These are phyloP conservation scores for Protomyctophum bolini DNA, from an alignment of 2,113 vertebrate species.

Conservation along the genomic window DNA sequence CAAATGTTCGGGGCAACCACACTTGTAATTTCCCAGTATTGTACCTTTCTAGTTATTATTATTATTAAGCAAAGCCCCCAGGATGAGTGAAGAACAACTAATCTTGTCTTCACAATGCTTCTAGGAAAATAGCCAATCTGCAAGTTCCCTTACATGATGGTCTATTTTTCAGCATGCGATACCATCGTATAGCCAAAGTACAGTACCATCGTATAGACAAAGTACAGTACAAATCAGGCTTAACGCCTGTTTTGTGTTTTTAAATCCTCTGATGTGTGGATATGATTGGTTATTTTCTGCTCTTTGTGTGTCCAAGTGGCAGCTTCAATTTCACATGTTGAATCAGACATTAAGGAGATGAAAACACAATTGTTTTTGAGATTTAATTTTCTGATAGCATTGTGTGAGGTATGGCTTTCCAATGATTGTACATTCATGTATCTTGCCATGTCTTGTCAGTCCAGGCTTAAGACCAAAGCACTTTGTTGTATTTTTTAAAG, in stretches of 20 bases:
- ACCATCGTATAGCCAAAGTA: too few species aligned
- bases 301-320: conserved; percentile 50
- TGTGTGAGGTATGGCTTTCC: conserved; percentile 62
- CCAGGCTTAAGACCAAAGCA: conserved; percentile 26
- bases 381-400: conserved; percentile 84
- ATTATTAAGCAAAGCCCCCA: conserved; percentile 50
- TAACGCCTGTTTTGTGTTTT: conserved; percentile 16
- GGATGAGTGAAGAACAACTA: conserved; percentile 56
- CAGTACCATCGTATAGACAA: too few species aligned
- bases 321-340: conserved; percentile 68
- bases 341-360: conserved; percentile 62
- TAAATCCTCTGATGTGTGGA: conserved; percentile 56
- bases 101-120: conserved; percentile 34
- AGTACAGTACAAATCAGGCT: too few species aligned
- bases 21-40: conserved; percentile 8
- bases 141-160: too few species aligned
- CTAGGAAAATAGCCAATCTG: too few species aligned
- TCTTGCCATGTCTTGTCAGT: conserved; percentile 48
- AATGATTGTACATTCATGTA: conserved; percentile 58
- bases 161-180: too few species aligned
- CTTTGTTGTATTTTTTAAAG: conserved; percentile 16
- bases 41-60: conserved; percentile 42
- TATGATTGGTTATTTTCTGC: conserved; percentile 31
- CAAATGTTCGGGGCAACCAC: too few species aligned
- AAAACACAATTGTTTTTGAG: conserved; percentile 70